Conservation (phyloP, 2,888 invertebrate genomes). For the Branchellion lobata region DNA sequence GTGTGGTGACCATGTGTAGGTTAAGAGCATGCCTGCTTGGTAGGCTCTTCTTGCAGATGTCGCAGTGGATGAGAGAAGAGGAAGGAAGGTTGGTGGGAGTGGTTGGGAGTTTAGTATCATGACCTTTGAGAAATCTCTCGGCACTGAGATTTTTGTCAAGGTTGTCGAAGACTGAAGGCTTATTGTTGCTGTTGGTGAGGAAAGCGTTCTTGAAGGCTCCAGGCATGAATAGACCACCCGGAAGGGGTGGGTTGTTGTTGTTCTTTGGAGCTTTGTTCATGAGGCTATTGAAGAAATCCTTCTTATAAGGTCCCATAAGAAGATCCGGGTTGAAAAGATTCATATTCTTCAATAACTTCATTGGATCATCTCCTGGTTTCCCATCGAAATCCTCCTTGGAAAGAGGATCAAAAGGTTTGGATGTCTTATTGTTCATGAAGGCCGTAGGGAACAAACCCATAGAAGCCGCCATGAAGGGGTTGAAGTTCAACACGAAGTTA, state of each 20-base stretch:
- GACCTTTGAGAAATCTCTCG: neutral
- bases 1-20: constrained; percentile 58
- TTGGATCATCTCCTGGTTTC: neutral
- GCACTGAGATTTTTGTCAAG: constrained; percentile 19
- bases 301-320: constrained; percentile 85
- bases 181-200: neutral
- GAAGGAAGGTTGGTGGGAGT: neutral
- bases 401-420: neutral
- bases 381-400: constrained; percentile 12
- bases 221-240: constrained; percentile 58
- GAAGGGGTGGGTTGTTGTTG: neutral
- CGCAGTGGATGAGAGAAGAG: constrained; percentile 52
- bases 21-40: constrained; percentile 76
- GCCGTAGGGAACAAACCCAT: constrained; percentile 40
- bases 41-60: constrained; percentile 72
- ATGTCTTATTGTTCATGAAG: constrained; percentile 9
- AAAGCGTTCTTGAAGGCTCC: constrained; percentile 52
- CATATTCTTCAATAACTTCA: constrained; percentile 45
- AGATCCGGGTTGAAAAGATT: constrained; percentile 63
- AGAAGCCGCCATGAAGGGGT: constrained; percentile 39
- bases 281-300: constrained; percentile 61
- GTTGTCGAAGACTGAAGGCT: constrained; percentile 19
- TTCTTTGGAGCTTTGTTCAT: constrained; percentile 55
- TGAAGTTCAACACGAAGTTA: constrained; percentile 35
- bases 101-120: neutral